Base-by-base conservation (phyloP, 2,888 invertebrate species). In the Hecatera dysodea region DNA sequence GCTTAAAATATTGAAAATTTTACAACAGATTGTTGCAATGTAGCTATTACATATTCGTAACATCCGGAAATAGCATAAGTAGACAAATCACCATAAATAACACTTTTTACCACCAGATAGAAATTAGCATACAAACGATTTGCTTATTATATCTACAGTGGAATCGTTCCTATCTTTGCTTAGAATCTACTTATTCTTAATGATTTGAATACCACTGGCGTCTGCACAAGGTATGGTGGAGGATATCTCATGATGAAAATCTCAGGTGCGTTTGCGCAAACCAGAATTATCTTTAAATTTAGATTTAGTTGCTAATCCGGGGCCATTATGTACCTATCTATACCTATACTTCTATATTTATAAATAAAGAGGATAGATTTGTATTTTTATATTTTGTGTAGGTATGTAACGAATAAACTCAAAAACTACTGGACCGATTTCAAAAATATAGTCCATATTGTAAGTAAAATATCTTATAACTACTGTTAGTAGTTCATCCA, bases 111-210 rank as follows among this genome's bases (percentile, higher is more conserved):
- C 11, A 42, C 15, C 1, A n/a, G 19, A 5, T 3, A 27, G 17
- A 63, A 29, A 64, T 71, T 71, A 29, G 22, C 75, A 71, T 53
- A 63, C 36, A 64, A 74, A 64, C 36, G 36, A 64, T 39, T 64
- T 22, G 12, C 15, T n/a, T 44, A 24, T 22, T 17, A 5, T 36
- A 27, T 36, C 15, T 39, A 33, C n/a, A 42, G 12, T 61, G 27
- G 11, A 63, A 29, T 8, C 12, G 12, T 17, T 12, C 3, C 1
- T 48, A 70, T 48, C 59, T 70, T n/a, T 2, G 24, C 50, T 33
- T 42, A 33, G 33, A 0, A 68, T 69, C 27, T 36, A 33, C 2
- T 2, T 29, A 36, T 19, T 39, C 33, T 36, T 44, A 11, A 29
- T 4, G 22, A 65, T 24, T n/a, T 22, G 5, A 24, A 52, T 15